Evolutionary conservation across 2,888 invertebrate genomes (phyloP), one percentile per base, ranked within the genome.

Genomic region (Tromatobia lineatoria): DNA sequence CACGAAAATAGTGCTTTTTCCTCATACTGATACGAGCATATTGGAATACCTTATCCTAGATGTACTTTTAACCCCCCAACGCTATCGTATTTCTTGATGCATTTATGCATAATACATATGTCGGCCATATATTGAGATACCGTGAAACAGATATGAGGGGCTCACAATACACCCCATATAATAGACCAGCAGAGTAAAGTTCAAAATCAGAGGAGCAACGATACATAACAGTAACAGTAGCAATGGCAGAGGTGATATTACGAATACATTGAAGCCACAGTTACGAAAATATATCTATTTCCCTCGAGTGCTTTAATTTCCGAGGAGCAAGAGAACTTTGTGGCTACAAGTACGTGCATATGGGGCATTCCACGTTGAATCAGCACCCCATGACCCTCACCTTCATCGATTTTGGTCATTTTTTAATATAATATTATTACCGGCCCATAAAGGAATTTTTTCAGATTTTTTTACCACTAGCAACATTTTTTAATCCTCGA

Each of bases 221-320:
- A 10, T 23, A 54, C 54, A 52, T 23, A 23, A 23, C 54, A 13
- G 54, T 29, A 29, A 4, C 4, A 29, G 29, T 29, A 18, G 20
- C 3, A 54, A 23, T 54, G 54, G 54, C 10, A 13, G 34, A 34
- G 66, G 25, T 76, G 45, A 76, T 47, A 77, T 69, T 45, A 34
- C 52, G 38, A 38, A 70, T 59, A 61, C 59, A 77, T 54, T 42
- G 25, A 79, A 73, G 52, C 15, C 20, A 4, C 4, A 64, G 73
- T 52, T 42, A n/a, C 6, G 18, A 18, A 71, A 34, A 77, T 69
- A 66, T 57, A 47, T 42, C 52, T 74, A 67, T 74, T 74, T 67
- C 80, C 69, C 80, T 67, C n/a, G 66, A 67, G 80, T 59, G 23
- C 10, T 67, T 74, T 50, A 47, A 34, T 74, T 59, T 59, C n/a